A percentile compares a stretch with the other conserved stretches of the same genome.
Conservation (phyloP, 64 coral and sea anemone genomes). For the Pocillopora damicornis region DNA sequence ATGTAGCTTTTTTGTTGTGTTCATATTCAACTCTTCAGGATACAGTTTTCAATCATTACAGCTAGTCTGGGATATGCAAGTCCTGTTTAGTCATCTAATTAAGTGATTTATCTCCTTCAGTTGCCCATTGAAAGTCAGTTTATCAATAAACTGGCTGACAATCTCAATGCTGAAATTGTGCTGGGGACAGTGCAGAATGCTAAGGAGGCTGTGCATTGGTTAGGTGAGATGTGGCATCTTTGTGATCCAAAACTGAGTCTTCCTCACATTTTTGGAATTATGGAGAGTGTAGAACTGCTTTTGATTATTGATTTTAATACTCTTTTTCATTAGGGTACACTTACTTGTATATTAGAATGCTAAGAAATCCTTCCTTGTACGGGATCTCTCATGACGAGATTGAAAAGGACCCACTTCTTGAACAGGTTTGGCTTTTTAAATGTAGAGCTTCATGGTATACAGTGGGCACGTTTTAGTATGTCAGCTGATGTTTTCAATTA, state of each 20-base stretch:
- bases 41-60: too few relatives aligned
- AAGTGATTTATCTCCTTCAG: slow-evolving; percentile 23
- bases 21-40: too few relatives aligned
- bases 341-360: slow-evolving; percentile 96
- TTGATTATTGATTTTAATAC: background rate
- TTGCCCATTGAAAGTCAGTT: slow-evolving; percentile 97
- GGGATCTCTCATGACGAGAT: slow-evolving; percentile 91
- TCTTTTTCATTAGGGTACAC: slow-evolving; percentile 74
- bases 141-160: slow-evolving; percentile 92
- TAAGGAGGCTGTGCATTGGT: slow-evolving; percentile 95
- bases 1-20: too few relatives aligned
- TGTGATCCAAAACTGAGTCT: background rate
- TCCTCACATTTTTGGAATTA: too few relatives aligned
- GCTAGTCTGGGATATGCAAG: too few relatives aligned
- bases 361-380: slow-evolving; percentile 89
- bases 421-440: slow-evolving; percentile 56
- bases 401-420: slow-evolving; percentile 86
- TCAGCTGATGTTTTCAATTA: too few relatives aligned
- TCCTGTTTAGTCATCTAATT: too few relatives aligned
- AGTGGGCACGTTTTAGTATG: too few relatives aligned
- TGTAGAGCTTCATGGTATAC: too few relatives aligned
- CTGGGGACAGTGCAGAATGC: slow-evolving; percentile 96
- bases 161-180: slow-evolving; percentile 97
- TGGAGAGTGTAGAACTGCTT: background rate
- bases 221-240: slow-evolving; percentile 44